A percentile compares a stretch with the other conserved stretches of the same genome.
phyloP scores from a whole-genome alignment of 2,888 invertebrate species.

The Orchesella flavescens region DNA sequence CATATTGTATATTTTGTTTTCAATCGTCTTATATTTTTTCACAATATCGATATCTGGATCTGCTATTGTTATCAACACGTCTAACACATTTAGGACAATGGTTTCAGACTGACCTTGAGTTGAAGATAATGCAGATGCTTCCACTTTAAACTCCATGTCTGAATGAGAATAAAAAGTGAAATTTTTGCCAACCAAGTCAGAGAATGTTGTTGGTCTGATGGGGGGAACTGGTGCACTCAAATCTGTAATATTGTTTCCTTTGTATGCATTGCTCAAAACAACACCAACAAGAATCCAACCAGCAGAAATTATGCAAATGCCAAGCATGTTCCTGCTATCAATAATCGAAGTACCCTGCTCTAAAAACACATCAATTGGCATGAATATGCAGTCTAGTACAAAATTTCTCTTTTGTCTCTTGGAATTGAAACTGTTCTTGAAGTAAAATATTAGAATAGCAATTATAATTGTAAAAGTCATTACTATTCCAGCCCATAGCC shows the following conservation, averaged over 20 bases:
- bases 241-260: not conserved
- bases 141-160: no score
- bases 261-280: slow-evolving; percentile 1
- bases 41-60: no score
- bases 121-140: no score
- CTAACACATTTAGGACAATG: no score
- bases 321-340: no score
- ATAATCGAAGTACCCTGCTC: not conserved
- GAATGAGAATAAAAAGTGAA: not conserved
- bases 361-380: not conserved
- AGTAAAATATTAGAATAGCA: no score
- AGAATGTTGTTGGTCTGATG: not conserved
- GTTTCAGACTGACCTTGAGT: no score
- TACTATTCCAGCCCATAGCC: slow-evolving; percentile 1
- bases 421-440: no score
- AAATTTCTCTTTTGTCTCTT: no score
- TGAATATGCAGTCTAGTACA: not conserved
- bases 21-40: no score
- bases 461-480: no score
- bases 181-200: not conserved
- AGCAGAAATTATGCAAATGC: not conserved
- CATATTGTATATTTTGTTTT: not conserved
- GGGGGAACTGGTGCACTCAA: not conserved
- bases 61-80: no score
- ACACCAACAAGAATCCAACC: not conserved